Evolutionary conservation across 2,888 invertebrate genomes (phyloP), one percentile per base, ranked within the genome.

Genomic region (Teleogryllus oceanicus): DNA sequence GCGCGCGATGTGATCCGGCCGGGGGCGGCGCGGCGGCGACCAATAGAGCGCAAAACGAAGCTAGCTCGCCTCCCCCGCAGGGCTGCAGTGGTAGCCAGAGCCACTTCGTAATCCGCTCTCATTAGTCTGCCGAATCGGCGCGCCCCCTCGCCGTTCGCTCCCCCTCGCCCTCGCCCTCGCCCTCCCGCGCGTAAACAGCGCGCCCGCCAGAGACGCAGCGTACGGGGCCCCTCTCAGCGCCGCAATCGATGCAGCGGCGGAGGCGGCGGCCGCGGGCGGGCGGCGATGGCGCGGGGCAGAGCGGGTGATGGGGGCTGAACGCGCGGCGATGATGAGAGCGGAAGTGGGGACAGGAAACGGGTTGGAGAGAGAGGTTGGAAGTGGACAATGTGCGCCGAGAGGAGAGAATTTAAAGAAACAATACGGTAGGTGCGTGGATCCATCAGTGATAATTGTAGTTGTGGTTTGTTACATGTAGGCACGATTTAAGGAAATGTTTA

Each of bases 121-220:
- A 62, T 62, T 62, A 62, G 62, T 62, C 62, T 62, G 62, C 62
- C 62, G 62, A 62, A 62, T 62, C 62, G 62, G 62, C n/a, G 62
- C 62, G 62, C 62, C 13, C n/a, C n/a, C 62, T n/a, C 62, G 62
- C 62, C 2, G 13, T 62, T 18, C 62, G 18, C 62, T 12, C 62
- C 18, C 18, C 62, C 62, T 62, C 62, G 13, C 62, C 2, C 24
- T 12, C n/a, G 13, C 62, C 62, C 62, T 1, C 62, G 13, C 62
- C 62, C 21, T 21, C 21, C 62, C n/a, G 13, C 62, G n/a, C 62
- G 62, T 62, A 62, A 62, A 62, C 62, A 62, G n/a, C 8, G 24
- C 24, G 24, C 24, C 24, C 2, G 24, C 24, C 51, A 24, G 24
- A 24, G 24, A 24, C 24, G 24, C 3, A 2, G 16, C 11, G 8